These are phyloP conservation scores for Tachina fera DNA, from an alignment of 2,888 invertebrate genomes.

Conservation along the genomic window DNA sequence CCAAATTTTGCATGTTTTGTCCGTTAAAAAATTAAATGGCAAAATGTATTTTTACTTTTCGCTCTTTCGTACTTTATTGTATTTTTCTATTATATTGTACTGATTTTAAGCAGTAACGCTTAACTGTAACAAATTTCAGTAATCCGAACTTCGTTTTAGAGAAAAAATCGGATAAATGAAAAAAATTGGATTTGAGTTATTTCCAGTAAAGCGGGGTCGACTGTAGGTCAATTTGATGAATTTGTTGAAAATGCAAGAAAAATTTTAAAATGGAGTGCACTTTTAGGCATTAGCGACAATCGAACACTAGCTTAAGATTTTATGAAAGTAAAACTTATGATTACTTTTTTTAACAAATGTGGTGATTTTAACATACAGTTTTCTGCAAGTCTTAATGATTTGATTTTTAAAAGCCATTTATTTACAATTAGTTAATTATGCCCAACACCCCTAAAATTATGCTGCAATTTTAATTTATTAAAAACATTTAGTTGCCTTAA, in stretches of 20 bases:
- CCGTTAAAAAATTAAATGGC: too few species aligned
- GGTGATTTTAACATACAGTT: slow-evolving; percentile 60
- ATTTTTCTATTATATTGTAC: too few species aligned
- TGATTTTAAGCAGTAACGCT: too few species aligned
- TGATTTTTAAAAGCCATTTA: slow-evolving; percentile 47
- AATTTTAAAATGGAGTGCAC: not conserved
- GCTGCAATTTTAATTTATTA: slow-evolving; percentile 38
- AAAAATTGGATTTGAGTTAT: too few species aligned
- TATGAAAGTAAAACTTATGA: not conserved
- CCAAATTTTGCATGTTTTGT: too few species aligned
- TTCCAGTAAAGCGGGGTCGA: too few species aligned
- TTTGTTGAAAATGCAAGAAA: slow-evolving; percentile 5
- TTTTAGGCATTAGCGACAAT: slow-evolving; percentile 12
- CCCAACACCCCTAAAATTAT: slow-evolving; percentile 67
- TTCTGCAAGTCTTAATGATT: not conserved
- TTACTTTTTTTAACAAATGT: not conserved
- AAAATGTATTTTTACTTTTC: too few species aligned
- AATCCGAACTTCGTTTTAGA: too few species aligned
- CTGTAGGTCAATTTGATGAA: slow-evolving; percentile 4
- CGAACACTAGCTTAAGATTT: not conserved
- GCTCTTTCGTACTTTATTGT: too few species aligned
- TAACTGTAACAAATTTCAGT: too few species aligned
- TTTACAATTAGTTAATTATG: slow-evolving; percentile 48
- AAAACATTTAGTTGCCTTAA: slow-evolving; percentile 28
- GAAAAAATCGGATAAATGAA: too few species aligned